Evolutionary conservation across 2,888 invertebrate species (phyloP), one percentile per base, ranked within the genome.

Genomic region (Polydrusus pterygomalis): DNA sequence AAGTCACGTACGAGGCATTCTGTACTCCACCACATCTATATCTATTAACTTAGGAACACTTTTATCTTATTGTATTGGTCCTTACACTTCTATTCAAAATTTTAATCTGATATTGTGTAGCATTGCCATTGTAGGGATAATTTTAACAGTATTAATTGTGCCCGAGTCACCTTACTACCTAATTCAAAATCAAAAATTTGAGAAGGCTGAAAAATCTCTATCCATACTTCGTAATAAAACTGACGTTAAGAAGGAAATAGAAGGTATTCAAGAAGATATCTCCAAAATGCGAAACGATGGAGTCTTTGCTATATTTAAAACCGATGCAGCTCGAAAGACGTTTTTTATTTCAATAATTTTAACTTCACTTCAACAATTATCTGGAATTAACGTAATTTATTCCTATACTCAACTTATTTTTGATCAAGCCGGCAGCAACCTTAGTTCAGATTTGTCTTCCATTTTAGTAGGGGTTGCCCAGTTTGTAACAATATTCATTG

Each of bases 301-400:
- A 10, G 62, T 78, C 8, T 40, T 75, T 13, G 63, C 70, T 9
- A 56, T 80, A 20, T 67, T 80, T 25, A 75, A 62, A 73, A 75
- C 69, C 13, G 54, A 38, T 20, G 72, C 70, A 38, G 56, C 78
- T 18, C 71, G 79, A 54, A 82, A 63, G 70, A 95, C 95, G 0
- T 89, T 96, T 73, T 85, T 92, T 60, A 92, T 94, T 71, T 91
- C 92, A 2, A 88, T 94, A 47, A 91, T 93, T 38, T 90, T 95
- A 78, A 95, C 96, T 93, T 91, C 94, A 84, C 93, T 94, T 86
- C 94, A 95, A 83, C 95, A 95, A 85, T 91, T 93, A 84, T 92
- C 93, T 71, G 95, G 95, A 75, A 90, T 94, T 80, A 94, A 94
- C 87, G 94, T 94, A 0, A 93, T 95, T 77, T 92, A 94, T 80